A percentile compares a stretch with the other conserved stretches of the same genome.
phyloP scores from a whole-genome alignment of 1,140 invertebrate genomes.

The Neodiprion pinetum region DNA sequence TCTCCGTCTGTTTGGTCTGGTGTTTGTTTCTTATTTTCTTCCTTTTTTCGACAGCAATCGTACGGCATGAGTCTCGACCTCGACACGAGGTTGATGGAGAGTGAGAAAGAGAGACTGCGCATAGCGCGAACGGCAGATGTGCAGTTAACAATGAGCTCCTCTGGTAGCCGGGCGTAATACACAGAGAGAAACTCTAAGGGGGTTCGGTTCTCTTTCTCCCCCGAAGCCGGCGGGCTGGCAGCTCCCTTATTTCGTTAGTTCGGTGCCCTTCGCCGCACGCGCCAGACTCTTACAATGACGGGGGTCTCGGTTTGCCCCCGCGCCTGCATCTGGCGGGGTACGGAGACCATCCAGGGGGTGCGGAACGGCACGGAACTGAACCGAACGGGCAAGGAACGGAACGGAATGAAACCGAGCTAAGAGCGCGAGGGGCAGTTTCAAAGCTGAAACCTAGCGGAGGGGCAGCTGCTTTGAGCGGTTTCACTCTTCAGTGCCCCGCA shows the following conservation, averaged over 20 bases:
- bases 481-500: slow-evolving; percentile 56
- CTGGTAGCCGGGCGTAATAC: neutral
- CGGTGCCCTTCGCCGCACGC: neutral
- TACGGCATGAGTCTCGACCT: too few relatives aligned
- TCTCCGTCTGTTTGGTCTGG: too few relatives aligned
- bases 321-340: neutral
- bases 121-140: neutral
- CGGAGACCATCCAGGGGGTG: neutral
- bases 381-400: too few relatives aligned
- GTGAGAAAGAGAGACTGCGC: too few relatives aligned
- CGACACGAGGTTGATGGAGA: too few relatives aligned
- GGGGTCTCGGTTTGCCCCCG: neutral
- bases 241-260: neutral
- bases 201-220: neutral
- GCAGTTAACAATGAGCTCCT: neutral
- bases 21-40: too few relatives aligned
- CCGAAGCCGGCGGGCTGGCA: too few relatives aligned
- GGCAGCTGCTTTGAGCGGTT: slow-evolving; percentile 60
- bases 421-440: neutral
- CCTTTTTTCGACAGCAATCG: too few relatives aligned
- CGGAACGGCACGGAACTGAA: too few relatives aligned
- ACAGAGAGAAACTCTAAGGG: neutral
- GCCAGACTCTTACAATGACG: neutral
- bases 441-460: slow-evolving; percentile 28
- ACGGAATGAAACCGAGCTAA: neutral